Evolutionary conservation across 2,113 vertebrate species (phyloP).

Genomic region (Phoxinus phoxinus): DNA sequence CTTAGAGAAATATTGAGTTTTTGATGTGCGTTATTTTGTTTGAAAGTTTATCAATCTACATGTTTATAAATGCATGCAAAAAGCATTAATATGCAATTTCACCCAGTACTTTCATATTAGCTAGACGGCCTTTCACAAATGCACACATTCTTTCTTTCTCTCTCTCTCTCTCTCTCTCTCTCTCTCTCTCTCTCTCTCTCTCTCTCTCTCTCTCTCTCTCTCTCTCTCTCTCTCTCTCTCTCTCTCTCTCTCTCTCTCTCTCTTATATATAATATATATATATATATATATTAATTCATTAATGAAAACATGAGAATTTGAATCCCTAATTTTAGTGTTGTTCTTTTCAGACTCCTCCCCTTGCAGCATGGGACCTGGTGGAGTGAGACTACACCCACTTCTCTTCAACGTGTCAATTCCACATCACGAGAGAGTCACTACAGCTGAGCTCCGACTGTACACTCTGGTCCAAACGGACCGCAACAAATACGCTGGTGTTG

Average conservation of each 20-base stretch:
- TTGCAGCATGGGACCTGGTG: constrained; percentile 73
- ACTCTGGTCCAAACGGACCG: constrained; percentile 88
- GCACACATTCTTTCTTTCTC: too few species aligned
- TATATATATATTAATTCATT: neutral
- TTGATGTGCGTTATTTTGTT: neutral
- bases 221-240: too few species aligned
- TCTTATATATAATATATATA: too few species aligned
- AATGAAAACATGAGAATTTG: neutral
- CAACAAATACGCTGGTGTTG: constrained; percentile 83
- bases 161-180: too few species aligned
- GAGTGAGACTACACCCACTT: constrained; percentile 86
- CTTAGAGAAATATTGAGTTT: neutral
- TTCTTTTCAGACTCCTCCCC: constrained; percentile 79
- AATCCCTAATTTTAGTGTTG: neutral
- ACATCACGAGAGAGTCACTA: constrained; percentile 88
- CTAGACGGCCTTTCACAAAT: neutral
- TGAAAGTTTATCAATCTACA: neutral
- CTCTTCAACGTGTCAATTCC: constrained; percentile 95
- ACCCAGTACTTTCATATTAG: neutral
- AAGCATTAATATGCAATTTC: neutral
- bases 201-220: too few species aligned
- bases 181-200: too few species aligned
- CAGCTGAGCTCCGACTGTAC: constrained; percentile 92
- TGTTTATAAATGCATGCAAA: neutral
- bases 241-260: too few species aligned